Percentiles rank a stretch among this genome's conserved stretches.
Conservation (phyloP, 2,888 invertebrate genomes). For the Aleiodes leptofemur region DNA sequence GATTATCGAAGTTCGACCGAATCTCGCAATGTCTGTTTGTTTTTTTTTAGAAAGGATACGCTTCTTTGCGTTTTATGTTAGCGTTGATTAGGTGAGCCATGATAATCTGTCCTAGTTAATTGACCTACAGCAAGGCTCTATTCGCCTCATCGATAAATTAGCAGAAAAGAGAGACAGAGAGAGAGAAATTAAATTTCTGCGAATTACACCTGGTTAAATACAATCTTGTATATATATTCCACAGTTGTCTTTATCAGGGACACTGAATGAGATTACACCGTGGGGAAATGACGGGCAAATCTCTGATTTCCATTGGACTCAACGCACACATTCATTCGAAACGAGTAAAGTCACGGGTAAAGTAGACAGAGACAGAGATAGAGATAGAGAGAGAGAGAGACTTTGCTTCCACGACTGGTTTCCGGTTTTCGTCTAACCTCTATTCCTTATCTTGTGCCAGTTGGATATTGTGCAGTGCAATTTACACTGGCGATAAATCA, state of each 20-base stretch:
- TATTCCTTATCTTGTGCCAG: conserved; percentile 56
- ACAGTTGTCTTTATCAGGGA: conserved; percentile 59
- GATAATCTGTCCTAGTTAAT: conserved; percentile 25
- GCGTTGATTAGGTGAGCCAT: neutral
- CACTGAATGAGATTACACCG: conserved; percentile 37
- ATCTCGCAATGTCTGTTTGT: conserved; percentile 7
- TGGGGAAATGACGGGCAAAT: conserved; percentile 52
- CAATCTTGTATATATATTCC: neutral
- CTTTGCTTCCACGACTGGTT: conserved; percentile 49
- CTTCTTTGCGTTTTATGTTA: conserved; percentile 18
- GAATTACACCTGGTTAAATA: neutral
- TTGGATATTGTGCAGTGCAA: conserved; percentile 37
- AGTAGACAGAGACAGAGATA: neutral
- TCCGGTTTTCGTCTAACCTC: conserved; percentile 57
- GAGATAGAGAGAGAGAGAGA: neutral
- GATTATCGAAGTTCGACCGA: too few species aligned
- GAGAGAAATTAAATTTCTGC: neutral
- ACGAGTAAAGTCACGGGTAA: neutral
- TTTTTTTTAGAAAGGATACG: conserved; percentile 13
- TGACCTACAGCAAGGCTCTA: conserved; percentile 11
- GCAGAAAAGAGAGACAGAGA: neutral
- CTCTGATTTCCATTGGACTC: conserved; percentile 41
- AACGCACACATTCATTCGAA: conserved; percentile 13
- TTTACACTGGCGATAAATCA: conserved; percentile 39
- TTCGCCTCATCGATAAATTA: neutral